phyloP scores from a whole-genome alignment of 2,888 invertebrate genomes.

The Drosophila testacea region DNA sequence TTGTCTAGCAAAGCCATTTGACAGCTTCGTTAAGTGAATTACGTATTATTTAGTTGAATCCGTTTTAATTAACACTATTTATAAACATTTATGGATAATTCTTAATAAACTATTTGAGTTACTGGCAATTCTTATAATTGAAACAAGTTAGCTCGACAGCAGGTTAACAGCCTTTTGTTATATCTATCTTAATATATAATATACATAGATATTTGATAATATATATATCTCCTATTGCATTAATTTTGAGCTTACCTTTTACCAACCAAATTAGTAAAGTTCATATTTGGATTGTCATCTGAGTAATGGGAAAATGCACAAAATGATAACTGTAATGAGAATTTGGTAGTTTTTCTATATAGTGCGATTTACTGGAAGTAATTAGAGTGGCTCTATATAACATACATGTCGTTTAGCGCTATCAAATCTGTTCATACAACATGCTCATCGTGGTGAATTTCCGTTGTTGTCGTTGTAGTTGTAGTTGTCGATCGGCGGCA shows the following conservation, averaged over 20 bases:
- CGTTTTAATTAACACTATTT: conserved; percentile 26
- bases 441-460: conserved; percentile 11
- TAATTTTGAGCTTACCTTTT: conserved; percentile 34
- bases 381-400: conserved; percentile 1
- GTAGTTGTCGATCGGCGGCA: conserved; percentile 16
- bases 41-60: not conserved
- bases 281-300: conserved; percentile 46
- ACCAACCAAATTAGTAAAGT: conserved; percentile 9
- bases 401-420: too few relatives aligned
- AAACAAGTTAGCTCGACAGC: conserved; percentile 50
- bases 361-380: conserved; percentile 44
- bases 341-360: conserved; percentile 46
- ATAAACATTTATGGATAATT: conserved; percentile 17
- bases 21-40: conserved; percentile 11
- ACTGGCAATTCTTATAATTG: conserved; percentile 59
- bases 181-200: too few relatives aligned
- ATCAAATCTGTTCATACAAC: not conserved
- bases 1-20: conserved; percentile 4
- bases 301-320: conserved; percentile 44
- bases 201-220: too few relatives aligned
- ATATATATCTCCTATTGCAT: not conserved
- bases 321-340: conserved; percentile 23
- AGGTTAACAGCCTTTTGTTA: conserved; percentile 6
- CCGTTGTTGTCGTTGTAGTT: conserved; percentile 1
- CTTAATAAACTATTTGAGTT: conserved; percentile 53